Conservation (phyloP, 1,140 invertebrate species). For the Thereuonema tuberculata region DNA sequence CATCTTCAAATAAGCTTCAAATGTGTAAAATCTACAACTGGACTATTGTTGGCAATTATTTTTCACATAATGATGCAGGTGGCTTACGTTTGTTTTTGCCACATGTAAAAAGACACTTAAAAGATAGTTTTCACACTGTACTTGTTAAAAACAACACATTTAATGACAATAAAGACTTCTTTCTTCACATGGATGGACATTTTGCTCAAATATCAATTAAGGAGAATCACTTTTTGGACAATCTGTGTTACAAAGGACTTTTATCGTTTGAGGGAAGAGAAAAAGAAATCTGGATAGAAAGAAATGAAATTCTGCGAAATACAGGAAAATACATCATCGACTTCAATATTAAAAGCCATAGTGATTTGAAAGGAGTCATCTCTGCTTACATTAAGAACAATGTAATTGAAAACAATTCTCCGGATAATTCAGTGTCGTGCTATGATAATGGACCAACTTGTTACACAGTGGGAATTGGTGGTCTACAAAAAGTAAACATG, state of each 20-base stretch:
- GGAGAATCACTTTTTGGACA: slow-evolving; percentile 69
- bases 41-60: slow-evolving; percentile 69
- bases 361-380: slow-evolving; percentile 74
- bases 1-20: slow-evolving; percentile 72
- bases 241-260: slow-evolving; percentile 65
- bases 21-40: slow-evolving; percentile 93
- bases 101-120: slow-evolving; percentile 86
- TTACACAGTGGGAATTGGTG: slow-evolving; percentile 79
- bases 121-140: slow-evolving; percentile 84
- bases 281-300: slow-evolving; percentile 69
- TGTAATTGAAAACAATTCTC: slow-evolving; percentile 57
- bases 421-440: slow-evolving; percentile 22
- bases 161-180: slow-evolving; percentile 69
- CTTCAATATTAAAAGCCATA: slow-evolving; percentile 79
- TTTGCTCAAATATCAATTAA: slow-evolving; percentile 64
- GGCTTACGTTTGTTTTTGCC: slow-evolving; percentile 74
- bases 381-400: slow-evolving; percentile 65
- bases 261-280: slow-evolving; percentile 92
- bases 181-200: slow-evolving; percentile 74
- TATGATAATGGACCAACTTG: slow-evolving; percentile 42
- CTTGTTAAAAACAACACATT: slow-evolving; percentile 75
- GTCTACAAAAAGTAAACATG: slow-evolving; percentile 83
- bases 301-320: slow-evolving; percentile 62
- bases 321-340: slow-evolving; percentile 69
- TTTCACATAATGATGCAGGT: slow-evolving; percentile 65